A percentile compares a stretch with the other conserved stretches of the same genome.
Evolutionary conservation across 92 coral and sea anemone species (phyloP).

Genomic region (Phenganax marumi): DNA sequence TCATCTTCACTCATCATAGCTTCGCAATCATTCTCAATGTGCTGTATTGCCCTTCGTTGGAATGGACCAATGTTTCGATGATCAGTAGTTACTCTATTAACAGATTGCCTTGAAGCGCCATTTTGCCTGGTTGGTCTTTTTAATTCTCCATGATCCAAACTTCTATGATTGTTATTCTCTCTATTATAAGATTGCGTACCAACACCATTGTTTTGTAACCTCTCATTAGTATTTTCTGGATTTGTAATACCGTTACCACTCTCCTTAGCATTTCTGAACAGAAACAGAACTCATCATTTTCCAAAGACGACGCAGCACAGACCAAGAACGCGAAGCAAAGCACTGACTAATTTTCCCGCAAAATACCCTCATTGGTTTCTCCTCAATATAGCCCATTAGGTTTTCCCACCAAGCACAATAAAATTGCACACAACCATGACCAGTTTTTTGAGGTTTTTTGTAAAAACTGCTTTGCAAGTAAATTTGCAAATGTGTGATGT

Average conservation of each 20-base stretch:
- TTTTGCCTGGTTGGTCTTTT: background rate
- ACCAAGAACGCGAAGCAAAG: background rate
- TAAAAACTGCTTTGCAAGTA: too few relatives aligned
- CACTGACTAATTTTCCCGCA: background rate
- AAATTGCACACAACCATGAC: too few relatives aligned
- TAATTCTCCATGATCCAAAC: too few relatives aligned
- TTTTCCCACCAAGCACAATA: too few relatives aligned
- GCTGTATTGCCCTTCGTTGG: background rate
- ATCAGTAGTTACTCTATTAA: background rate
- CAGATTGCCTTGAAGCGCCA: background rate
- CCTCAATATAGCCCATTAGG: too few relatives aligned
- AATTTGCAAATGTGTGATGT: background rate
- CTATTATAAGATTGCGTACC: too few relatives aligned
- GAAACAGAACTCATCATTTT: background rate
- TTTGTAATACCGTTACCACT: background rate
- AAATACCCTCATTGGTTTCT: too few relatives aligned
- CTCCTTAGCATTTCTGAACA: background rate
- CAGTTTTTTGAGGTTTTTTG: too few relatives aligned
- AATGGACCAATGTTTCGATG: background rate
- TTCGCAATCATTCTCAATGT: background rate
- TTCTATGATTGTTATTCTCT: too few relatives aligned
- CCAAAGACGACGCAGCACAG: background rate
- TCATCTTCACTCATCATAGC: constrained; percentile 1
- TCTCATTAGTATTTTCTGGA: background rate
- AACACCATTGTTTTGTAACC: background rate